Conservation (phyloP, 2,797 vertebrate species). For the Cyprinodon diabolis region DNA sequence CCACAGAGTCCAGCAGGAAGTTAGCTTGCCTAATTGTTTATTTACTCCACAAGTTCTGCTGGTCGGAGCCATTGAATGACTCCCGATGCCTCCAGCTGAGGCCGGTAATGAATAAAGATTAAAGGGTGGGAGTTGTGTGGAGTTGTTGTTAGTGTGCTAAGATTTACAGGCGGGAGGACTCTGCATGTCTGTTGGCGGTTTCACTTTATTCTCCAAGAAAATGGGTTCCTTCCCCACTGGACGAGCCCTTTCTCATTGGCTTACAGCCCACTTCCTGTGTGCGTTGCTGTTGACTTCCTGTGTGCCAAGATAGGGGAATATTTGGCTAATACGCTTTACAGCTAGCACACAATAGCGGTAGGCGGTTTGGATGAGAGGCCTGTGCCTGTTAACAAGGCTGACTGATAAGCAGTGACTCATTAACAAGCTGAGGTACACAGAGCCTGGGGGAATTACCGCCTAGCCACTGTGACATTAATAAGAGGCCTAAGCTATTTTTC, state of each 20-base stretch:
- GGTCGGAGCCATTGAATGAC: conserved; percentile 44
- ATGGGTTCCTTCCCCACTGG: conserved; percentile 51
- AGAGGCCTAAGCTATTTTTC: conserved; percentile 73
- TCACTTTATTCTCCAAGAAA: conserved; percentile 58
- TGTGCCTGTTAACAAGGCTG: conserved; percentile 77
- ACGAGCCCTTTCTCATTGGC: conserved; percentile 57
- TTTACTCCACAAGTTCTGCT: conserved; percentile 62
- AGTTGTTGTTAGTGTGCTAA: conserved; percentile 58
- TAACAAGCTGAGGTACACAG: conserved; percentile 75
- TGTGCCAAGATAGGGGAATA: conserved; percentile 63
- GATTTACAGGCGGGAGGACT: conserved; percentile 68
- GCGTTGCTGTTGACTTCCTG: conserved; percentile 71
- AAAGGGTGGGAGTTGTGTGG: conserved; percentile 58
- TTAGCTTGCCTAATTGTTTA: conserved; percentile 67
- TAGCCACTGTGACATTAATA: conserved; percentile 79
- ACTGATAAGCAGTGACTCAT: conserved; percentile 80
- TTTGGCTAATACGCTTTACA: conserved; percentile 60
- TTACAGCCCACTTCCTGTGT: conserved; percentile 67
- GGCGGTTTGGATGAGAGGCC: conserved; percentile 71
- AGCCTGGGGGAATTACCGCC: conserved; percentile 73
- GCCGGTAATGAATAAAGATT: conserved; percentile 72
- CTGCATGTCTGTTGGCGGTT: conserved; percentile 49
- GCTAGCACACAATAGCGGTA: conserved; percentile 67
- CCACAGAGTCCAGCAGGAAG: conserved; percentile 50
- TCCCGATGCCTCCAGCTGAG: conserved; percentile 64